Conservation (phyloP, 2,797 vertebrate species). For the Tympanoctomys barrerae region DNA sequence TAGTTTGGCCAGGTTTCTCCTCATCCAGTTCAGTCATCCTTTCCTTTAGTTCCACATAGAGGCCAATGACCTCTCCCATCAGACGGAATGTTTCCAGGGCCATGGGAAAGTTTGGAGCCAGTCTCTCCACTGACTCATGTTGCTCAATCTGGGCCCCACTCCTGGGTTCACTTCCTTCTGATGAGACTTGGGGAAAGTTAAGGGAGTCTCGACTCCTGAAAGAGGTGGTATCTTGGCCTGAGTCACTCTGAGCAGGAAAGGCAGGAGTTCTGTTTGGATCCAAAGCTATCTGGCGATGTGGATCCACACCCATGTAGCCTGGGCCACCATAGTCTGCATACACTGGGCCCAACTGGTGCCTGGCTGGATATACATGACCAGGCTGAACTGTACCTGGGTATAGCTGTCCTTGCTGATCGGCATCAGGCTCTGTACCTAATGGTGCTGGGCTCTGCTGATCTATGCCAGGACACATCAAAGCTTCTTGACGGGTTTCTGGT, state of each 20-base stretch:
- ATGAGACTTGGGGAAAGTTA: accelerated
- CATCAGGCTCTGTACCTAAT: neutral
- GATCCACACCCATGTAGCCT: neutral
- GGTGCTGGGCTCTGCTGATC: neutral
- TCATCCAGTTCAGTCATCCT: slow-evolving; percentile 84
- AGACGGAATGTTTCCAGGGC: slow-evolving; percentile 84
- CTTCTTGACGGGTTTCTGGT: neutral
- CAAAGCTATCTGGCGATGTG: accelerated
- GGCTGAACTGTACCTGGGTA: neutral
- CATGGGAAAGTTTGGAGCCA: slow-evolving; percentile 43
- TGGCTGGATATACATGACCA: accelerated
- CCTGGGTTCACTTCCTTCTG: neutral
- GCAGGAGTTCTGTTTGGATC: neutral
- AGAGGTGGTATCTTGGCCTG: neutral
- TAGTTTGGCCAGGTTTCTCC: slow-evolving; percentile 74
- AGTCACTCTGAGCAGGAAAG: neutral
- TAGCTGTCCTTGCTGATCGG: neutral
- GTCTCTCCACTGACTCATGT: neutral
- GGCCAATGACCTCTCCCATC: slow-evolving; percentile 82
- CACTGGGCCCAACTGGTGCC: accelerated
- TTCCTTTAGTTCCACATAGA: slow-evolving; percentile 84
- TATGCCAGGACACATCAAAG: accelerated
- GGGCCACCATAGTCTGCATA: neutral
- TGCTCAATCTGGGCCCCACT: neutral
- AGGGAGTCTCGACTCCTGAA: accelerated